A percentile compares a stretch with the other conserved stretches of the same genome.
These are phyloP conservation scores for Heliothis virescens DNA, from an alignment of 1,140 invertebrate species.

Conservation along the genomic window DNA sequence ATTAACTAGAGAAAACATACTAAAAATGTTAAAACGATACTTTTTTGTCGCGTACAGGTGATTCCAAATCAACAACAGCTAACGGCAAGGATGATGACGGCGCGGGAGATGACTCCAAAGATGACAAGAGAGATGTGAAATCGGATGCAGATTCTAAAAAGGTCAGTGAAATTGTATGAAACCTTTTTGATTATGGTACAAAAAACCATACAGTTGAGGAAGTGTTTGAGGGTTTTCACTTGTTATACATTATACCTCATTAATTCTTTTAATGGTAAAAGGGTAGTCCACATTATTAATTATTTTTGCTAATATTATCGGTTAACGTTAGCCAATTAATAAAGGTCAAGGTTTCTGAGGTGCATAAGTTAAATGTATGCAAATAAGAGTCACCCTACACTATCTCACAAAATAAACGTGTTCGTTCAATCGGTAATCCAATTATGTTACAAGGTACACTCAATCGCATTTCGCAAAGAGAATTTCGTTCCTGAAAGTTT, in stretches of 20 bases:
- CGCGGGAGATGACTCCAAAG: constrained; percentile 76
- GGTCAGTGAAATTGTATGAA: constrained; percentile 53
- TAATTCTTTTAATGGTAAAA: too few species aligned
- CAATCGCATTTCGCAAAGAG: too few species aligned
- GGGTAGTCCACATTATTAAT: too few species aligned
- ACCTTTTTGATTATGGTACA: not conserved
- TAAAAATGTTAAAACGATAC: not conserved
- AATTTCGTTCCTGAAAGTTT: too few species aligned
- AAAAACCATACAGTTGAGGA: too few species aligned
- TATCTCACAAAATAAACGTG: not conserved
- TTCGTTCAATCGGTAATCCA: too few species aligned
- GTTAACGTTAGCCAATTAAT: too few species aligned
- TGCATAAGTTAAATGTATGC: constrained; percentile 23
- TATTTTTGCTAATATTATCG: too few species aligned
- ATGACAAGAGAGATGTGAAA: constrained; percentile 73
- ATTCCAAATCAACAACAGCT: constrained; percentile 78
- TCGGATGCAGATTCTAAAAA: constrained; percentile 74
- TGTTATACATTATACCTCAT: too few species aligned
- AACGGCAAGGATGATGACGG: constrained; percentile 81
- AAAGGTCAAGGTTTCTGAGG: constrained; percentile 2
- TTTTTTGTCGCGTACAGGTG: constrained; percentile 62
- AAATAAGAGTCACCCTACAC: not conserved
- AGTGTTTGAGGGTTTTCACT: too few species aligned
- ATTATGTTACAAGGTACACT: too few species aligned
- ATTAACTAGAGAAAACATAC: not conserved